Evolutionary conservation across 92 coral and sea anemone species (phyloP).

Genomic region (Siderastrea siderea): DNA sequence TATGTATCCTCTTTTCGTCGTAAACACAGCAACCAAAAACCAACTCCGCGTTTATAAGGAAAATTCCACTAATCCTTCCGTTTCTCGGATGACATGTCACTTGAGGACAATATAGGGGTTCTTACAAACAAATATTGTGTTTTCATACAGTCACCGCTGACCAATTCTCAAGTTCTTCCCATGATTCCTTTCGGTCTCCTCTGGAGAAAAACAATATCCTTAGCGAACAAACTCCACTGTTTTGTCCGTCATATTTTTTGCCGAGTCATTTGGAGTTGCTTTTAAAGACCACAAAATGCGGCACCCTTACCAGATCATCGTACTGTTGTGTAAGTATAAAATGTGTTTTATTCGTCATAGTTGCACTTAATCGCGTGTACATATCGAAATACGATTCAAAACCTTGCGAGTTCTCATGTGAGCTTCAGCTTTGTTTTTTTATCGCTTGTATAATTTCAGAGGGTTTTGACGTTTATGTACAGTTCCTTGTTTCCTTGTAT

Average conservation of each 20-base stretch:
- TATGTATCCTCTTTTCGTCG: not conserved
- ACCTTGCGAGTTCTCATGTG: no score
- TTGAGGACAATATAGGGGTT: not conserved
- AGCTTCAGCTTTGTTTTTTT: not conserved
- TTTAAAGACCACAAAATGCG: constrained; percentile 4
- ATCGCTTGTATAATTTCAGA: not conserved
- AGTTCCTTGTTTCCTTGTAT: not conserved
- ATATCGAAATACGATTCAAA: no score
- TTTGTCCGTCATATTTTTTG: constrained; percentile 8
- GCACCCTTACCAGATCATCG: constrained; percentile 8
- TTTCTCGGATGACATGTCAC: no score
- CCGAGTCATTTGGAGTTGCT: constrained; percentile 16
- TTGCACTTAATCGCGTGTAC: no score
- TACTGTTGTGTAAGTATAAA: constrained; percentile 26
- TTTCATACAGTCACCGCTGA: not conserved
- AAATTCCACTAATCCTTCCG: not conserved
- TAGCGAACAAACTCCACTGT: not conserved
- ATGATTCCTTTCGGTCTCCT: constrained; percentile 1
- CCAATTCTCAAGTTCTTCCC: not conserved
- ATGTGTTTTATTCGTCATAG: not conserved
- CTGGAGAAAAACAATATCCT: constrained; percentile 4
- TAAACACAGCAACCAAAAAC: not conserved
- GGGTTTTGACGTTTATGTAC: not conserved
- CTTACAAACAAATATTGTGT: not conserved
- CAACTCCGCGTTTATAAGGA: not conserved